Conservation (phyloP, 2,113 vertebrate genomes). For the Eleginops maclovinus region DNA sequence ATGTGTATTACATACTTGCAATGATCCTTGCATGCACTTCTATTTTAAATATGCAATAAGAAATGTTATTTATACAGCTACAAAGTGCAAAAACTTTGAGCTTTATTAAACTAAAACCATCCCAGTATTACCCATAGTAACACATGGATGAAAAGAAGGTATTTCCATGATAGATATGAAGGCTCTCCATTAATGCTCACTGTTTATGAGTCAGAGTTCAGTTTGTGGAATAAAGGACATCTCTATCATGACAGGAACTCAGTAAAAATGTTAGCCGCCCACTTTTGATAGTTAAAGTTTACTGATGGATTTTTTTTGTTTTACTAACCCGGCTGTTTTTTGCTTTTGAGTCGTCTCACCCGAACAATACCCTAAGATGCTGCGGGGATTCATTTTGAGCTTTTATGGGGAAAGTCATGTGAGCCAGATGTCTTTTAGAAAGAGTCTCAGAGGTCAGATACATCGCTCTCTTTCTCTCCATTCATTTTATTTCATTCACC, state of each 20-base stretch:
- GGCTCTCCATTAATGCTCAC: neutral
- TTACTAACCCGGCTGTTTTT: constrained; percentile 40
- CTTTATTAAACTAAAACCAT: too few species aligned
- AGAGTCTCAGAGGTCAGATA: constrained; percentile 62
- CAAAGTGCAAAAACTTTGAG: neutral
- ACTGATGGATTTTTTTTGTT: constrained; percentile 34
- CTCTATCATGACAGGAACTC: constrained; percentile 8
- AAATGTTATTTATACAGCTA: neutral
- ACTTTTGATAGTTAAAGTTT: constrained; percentile 16
- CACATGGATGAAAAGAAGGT: neutral
- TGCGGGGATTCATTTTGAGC: constrained; percentile 62
- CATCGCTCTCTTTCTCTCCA: constrained; percentile 29
- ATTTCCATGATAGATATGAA: neutral
- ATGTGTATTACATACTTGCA: too few species aligned
- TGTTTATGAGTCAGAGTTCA: neutral
- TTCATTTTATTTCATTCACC: constrained; percentile 36
- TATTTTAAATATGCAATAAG: neutral
- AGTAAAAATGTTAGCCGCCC: neutral
- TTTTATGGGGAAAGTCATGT: constrained; percentile 61
- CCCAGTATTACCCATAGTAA: neutral
- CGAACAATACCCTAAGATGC: constrained; percentile 38
- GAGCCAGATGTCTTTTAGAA: constrained; percentile 64
- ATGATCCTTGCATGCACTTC: neutral
- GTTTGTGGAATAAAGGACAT: constrained; percentile 3
- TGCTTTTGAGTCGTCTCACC: constrained; percentile 33